These are phyloP conservation scores for Cylas formicarius DNA, from an alignment of 1,140 invertebrate species.

Conservation along the genomic window DNA sequence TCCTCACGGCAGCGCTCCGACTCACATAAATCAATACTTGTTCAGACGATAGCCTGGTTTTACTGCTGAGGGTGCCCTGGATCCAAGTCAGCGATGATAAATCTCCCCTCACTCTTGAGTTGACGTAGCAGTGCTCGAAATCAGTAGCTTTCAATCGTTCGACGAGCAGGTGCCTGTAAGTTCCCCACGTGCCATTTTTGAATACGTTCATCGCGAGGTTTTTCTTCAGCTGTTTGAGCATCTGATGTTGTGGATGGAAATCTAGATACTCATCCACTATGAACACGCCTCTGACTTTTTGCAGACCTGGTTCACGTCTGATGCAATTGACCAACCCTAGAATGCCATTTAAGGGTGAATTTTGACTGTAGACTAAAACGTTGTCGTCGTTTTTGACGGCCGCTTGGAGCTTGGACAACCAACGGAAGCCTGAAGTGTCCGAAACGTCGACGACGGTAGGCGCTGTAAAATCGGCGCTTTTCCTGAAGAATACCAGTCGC, in stretches of 20 bases:
- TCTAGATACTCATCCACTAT: constrained; percentile 58
- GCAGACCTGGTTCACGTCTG: constrained; percentile 57
- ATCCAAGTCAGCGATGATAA: constrained; percentile 81
- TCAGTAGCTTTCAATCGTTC: constrained; percentile 19
- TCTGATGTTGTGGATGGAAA: constrained; percentile 58
- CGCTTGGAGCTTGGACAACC: no score
- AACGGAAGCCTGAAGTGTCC: no score
- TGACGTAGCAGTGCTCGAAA: constrained; percentile 65
- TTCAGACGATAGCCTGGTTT: constrained; percentile 20
- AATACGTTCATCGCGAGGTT: constrained; percentile 63
- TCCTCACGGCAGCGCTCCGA: not conserved
- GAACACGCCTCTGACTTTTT: constrained; percentile 53
- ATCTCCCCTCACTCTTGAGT: constrained; percentile 73
- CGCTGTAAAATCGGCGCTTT: not conserved
- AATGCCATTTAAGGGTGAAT: constrained; percentile 63
- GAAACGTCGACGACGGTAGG: not conserved
- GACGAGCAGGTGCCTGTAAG: constrained; percentile 42
- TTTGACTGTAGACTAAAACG: constrained; percentile 53
- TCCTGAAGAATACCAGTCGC: constrained; percentile 38
- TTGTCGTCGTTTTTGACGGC: no score
- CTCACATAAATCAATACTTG: constrained; percentile 11
- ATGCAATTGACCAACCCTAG: constrained; percentile 76
- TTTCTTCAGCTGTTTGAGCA: constrained; percentile 48
- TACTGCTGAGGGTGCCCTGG: constrained; percentile 48
- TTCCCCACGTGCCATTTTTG: constrained; percentile 55